A percentile compares a stretch with the other conserved stretches of the same genome.
phyloP scores from a whole-genome alignment of 2,888 invertebrate genomes.

The Drosophila nigritarsus region DNA sequence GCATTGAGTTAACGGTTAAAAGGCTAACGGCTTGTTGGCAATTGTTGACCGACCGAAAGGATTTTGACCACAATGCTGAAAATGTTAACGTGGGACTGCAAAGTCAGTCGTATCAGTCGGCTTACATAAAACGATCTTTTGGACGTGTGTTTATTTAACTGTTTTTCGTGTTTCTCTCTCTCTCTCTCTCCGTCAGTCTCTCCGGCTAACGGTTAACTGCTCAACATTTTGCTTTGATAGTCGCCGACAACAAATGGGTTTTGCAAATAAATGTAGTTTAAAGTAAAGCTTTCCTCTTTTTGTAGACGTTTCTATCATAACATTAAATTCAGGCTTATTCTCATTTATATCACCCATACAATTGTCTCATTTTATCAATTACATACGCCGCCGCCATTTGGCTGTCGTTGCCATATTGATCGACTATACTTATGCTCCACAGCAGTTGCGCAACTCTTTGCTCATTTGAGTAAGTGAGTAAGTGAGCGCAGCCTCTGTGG shows the following conservation, averaged over 20 bases:
- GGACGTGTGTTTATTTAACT: constrained; percentile 60
- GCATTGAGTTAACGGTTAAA: constrained; percentile 36
- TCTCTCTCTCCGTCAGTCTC: not conserved
- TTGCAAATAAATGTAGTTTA: constrained; percentile 20
- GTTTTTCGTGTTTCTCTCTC: constrained; percentile 27
- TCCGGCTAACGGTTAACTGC: constrained; percentile 29
- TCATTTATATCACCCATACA: not conserved
- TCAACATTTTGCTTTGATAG: constrained; percentile 38
- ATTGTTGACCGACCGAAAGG: constrained; percentile 62
- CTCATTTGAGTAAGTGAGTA: not conserved
- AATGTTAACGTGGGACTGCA: constrained; percentile 50
- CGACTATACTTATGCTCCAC: not conserved
- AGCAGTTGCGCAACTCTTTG: not conserved
- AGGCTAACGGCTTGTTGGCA: constrained; percentile 32
- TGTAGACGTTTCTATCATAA: not conserved
- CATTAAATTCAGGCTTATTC: not conserved
- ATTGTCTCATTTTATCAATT: not conserved
- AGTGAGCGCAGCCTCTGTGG: not conserved
- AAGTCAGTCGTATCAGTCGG: constrained; percentile 46
- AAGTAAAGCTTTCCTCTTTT: not conserved
- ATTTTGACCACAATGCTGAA: constrained; percentile 54
- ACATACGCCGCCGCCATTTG: not conserved
- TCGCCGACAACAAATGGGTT: constrained; percentile 40
- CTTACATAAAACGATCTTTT: constrained; percentile 56
- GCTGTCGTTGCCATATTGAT: not conserved